Evolutionary conservation across 2,113 vertebrate species (phyloP).

Genomic region (Daubentonia madagascariensis): DNA sequence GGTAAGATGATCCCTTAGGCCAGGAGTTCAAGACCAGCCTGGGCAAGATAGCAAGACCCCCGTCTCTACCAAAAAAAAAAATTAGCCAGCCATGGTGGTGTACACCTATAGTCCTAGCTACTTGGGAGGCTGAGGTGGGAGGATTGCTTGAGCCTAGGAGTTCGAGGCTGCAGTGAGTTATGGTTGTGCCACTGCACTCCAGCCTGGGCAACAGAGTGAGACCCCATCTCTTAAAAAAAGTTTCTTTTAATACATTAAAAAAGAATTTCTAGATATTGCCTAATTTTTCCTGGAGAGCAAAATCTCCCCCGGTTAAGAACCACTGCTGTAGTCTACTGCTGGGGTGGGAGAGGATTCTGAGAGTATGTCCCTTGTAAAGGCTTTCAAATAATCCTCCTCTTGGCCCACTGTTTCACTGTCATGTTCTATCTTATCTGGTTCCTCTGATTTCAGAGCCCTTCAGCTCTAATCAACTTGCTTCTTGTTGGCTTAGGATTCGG

Average conservation of each 20-base stretch:
- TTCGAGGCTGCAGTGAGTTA: background rate
- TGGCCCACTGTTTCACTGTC: background rate
- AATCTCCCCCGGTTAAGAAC: background rate
- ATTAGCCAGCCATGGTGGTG: too few relatives aligned
- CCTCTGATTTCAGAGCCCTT: background rate
- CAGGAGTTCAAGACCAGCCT: background rate
- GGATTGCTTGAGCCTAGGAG: background rate
- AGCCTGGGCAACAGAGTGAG: background rate
- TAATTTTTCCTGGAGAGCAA: background rate
- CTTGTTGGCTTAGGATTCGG: background rate
- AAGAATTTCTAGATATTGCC: background rate
- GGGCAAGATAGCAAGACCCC: background rate
- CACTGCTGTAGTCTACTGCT: background rate
- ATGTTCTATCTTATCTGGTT: background rate
- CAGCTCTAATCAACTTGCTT: background rate
- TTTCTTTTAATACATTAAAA: too few relatives aligned
- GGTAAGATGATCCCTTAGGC: background rate
- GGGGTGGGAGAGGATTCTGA: background rate
- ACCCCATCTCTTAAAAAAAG: too few relatives aligned
- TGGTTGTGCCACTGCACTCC: background rate
- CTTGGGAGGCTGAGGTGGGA: background rate
- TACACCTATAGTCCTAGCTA: background rate
- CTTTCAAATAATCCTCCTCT: background rate
- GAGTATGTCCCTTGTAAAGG: background rate
- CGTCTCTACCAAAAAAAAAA: too few relatives aligned